phyloP scores from a whole-genome alignment of 2,888 invertebrate genomes.

The Hecatera dysodea region DNA sequence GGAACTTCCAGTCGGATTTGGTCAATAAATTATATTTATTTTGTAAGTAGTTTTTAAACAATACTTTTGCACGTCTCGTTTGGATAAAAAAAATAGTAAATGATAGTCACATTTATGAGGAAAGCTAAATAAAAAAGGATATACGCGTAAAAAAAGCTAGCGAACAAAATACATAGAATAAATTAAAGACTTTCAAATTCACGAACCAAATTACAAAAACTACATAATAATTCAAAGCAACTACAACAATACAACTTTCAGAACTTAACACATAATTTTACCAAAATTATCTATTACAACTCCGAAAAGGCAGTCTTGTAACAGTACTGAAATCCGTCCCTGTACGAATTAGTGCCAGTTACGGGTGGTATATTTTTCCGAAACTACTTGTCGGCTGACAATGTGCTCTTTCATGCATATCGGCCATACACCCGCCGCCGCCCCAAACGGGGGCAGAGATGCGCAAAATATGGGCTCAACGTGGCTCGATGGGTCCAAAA shows the following conservation, averaged over 20 bases:
- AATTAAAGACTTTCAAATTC: background rate
- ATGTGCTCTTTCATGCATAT: conserved; percentile 79
- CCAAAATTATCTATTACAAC: conserved; percentile 8
- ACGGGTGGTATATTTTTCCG: conserved; percentile 88
- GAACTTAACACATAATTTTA: conserved; percentile 39
- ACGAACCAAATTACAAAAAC: background rate
- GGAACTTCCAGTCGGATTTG: no score
- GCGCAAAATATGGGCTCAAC: conserved; percentile 77
- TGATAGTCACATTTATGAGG: no score
- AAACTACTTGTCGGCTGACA: conserved; percentile 86
- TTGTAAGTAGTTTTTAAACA: no score
- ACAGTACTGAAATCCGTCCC: conserved; percentile 73
- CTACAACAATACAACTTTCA: conserved; percentile 14
- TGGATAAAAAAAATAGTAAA: no score
- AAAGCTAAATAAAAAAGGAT: no score
- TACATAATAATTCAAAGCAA: conserved; percentile 20
- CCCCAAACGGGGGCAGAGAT: conserved; percentile 79
- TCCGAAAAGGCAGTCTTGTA: background rate
- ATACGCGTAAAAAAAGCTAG: no score
- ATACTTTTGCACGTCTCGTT: no score
- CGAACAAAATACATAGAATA: no score
- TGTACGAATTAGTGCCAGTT: conserved; percentile 85
- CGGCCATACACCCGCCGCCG: conserved; percentile 67
- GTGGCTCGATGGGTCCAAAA: conserved; percentile 66
- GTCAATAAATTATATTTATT: no score